Conservation (phyloP, 2,888 invertebrate species). For the Drosophila bunnanda region DNA sequence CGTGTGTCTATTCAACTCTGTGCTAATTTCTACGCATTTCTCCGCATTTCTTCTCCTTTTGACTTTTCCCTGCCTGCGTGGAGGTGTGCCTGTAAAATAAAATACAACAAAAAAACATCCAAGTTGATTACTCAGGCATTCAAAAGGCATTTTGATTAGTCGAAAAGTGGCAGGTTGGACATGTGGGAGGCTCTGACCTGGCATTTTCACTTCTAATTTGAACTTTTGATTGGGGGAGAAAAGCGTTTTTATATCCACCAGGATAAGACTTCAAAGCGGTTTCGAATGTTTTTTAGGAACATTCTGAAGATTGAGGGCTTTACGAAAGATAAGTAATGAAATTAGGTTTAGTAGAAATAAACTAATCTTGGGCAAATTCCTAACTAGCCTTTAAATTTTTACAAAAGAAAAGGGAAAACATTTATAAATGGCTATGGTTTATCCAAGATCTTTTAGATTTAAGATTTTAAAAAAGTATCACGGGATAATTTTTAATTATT, state of each 20-base stretch:
- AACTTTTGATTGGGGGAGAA: slow-evolving; percentile 47
- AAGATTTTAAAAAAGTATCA: not conserved
- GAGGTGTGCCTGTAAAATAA: slow-evolving; percentile 22
- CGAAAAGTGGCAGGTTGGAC: slow-evolving; percentile 63
- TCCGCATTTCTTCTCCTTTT: slow-evolving; percentile 12
- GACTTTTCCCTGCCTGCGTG: slow-evolving; percentile 12
- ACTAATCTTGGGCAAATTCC: not conserved
- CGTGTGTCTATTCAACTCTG: slow-evolving; percentile 74
- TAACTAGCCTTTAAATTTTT: not conserved
- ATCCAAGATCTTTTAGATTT: not conserved
- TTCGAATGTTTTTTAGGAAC: not conserved
- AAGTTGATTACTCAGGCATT: slow-evolving; percentile 74
- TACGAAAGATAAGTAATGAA: not conserved
- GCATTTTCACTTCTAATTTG: slow-evolving; percentile 55
- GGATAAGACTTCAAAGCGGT: slow-evolving; percentile 21
- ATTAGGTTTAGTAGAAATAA: not conserved
- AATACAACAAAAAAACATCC: slow-evolving; percentile 58
- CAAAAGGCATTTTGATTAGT: slow-evolving; percentile 81
- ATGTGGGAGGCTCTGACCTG: slow-evolving; percentile 35
- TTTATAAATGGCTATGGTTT: fast-evolving
- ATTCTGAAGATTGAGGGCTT: not conserved
- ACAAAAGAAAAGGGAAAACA: too few relatives aligned
- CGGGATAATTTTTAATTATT: too few relatives aligned
- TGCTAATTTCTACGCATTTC: slow-evolving; percentile 78
- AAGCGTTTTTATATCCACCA: slow-evolving; percentile 2